Base-by-base conservation (phyloP, 1,140 invertebrate species). In the Venturia canescens region DNA sequence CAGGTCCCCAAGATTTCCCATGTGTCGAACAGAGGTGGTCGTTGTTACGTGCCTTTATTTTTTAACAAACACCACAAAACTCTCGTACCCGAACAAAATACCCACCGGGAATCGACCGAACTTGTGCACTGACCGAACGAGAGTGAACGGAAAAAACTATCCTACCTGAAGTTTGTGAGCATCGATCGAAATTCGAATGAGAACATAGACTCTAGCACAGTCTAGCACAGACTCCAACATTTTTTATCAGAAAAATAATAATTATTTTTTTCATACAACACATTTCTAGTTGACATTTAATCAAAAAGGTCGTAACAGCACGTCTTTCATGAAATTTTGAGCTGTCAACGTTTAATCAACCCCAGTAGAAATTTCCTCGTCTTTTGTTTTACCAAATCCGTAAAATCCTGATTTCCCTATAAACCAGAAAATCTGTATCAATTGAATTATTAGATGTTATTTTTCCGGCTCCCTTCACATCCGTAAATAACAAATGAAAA, bases 1-100 rank as follows among this genome's bases (percentile, higher is more conserved):
- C 66, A 69, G 13, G 53, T 76, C 7, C 27, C 75, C 75, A 77
- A 77, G 75, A 77, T 77, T 77, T 77, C 75, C 75, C 75, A 77
- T 77, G 75, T 77, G 75, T 77, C 75, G 75, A 21, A 31, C 57
- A 69, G 27, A 77, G 53, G 75, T 44, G 75, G 66, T 69, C 21
- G 66, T 69, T 77, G 75, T 44, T 60, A 23, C 26, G 75, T 63
- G 57, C 75, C 31, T 77, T 77, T 77, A 77, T 77, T 77, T 77
- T 77, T 63, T 21, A 66, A 77, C 75, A 77, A 77, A 77, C 60
- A 63, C 75, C 75, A 57, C 57, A 44, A 63, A 77, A 77, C 75
- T 77, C 75, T 48, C 31, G 60, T 77, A 76, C 57, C 66, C 75
- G 16, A 16, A 44, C n/a, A 15, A 29, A 27, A 26, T 69, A 69